Conservation (phyloP, 1,140 invertebrate genomes). For the Acromyrmex heyeri region DNA sequence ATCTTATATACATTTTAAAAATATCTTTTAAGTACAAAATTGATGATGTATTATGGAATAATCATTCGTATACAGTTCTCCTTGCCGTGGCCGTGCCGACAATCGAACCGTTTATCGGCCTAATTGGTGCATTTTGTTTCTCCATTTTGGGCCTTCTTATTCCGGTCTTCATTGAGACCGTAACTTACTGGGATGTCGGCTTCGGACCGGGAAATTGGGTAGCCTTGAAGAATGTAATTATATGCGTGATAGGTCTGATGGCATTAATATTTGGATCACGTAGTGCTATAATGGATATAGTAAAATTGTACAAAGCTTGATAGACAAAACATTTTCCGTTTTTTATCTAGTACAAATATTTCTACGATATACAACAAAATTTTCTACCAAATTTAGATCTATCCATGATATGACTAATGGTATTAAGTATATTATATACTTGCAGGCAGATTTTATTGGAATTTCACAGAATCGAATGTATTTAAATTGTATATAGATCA, state of each 20-base stretch:
- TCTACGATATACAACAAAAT: background rate
- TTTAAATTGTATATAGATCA: conserved; percentile 12
- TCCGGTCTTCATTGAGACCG: conserved; percentile 95
- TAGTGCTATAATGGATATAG: conserved; percentile 91
- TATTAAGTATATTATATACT: background rate
- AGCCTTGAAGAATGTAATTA: conserved; percentile 92
- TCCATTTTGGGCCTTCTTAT: conserved; percentile 97
- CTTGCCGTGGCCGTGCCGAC: conserved; percentile 95
- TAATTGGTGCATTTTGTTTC: conserved; percentile 98
- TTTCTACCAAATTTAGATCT: conserved; percentile 12
- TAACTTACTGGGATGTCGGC: conserved; percentile 92
- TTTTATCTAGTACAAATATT: conserved; percentile 43
- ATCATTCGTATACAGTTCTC: conserved; percentile 87
- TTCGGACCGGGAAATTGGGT: conserved; percentile 91
- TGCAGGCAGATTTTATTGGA: background rate
- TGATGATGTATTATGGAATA: conserved; percentile 16
- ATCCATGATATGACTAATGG: background rate
- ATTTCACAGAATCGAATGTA: background rate
- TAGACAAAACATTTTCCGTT: conserved; percentile 15
- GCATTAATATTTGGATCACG: conserved; percentile 94
- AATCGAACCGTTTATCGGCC: conserved; percentile 95
- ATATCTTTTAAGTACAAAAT: background rate
- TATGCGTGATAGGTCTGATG: conserved; percentile 91
- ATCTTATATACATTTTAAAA: background rate
- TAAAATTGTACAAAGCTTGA: conserved; percentile 75